These are phyloP conservation scores for Ochlodes sylvanus DNA, from an alignment of 2,888 invertebrate species.

Conservation along the genomic window DNA sequence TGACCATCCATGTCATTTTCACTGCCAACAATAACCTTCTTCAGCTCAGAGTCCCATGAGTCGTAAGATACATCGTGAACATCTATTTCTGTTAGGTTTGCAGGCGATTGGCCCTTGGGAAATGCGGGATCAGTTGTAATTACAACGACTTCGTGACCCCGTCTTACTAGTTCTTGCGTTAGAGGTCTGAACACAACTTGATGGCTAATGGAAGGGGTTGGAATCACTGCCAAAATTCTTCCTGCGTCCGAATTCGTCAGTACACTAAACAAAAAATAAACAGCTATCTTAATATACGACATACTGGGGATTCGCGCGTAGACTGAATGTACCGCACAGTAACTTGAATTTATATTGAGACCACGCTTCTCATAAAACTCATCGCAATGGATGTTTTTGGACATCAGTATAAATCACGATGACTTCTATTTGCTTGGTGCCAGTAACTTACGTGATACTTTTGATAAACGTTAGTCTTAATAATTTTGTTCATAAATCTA, in stretches of 20 bases:
- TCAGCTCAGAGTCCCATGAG: constrained; percentile 40
- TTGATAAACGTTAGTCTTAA: too few relatives aligned
- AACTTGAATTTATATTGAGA: neutral
- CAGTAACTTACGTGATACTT: too few relatives aligned
- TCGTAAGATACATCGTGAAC: constrained; percentile 57
- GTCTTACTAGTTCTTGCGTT: constrained; percentile 54
- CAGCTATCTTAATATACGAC: neutral
- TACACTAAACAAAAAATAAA: neutral
- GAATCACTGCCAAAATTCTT: constrained; percentile 58
- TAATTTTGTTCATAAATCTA: too few relatives aligned
- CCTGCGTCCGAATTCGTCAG: constrained; percentile 43
- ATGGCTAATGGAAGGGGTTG: constrained; percentile 62
- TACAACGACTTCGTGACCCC: constrained; percentile 65
- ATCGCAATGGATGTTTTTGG: too few relatives aligned
- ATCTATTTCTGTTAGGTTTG: constrained; percentile 59
- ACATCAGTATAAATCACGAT: too few relatives aligned
- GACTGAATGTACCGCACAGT: neutral
- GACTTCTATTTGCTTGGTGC: too few relatives aligned
- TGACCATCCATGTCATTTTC: constrained; percentile 5
- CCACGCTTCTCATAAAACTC: neutral
- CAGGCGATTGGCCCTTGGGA: constrained; percentile 53
- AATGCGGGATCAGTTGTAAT: constrained; percentile 58
- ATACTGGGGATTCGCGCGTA: neutral
- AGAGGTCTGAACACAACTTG: constrained; percentile 53
- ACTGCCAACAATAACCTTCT: constrained; percentile 18